Conservation (phyloP, 2,888 invertebrate species). For the Ochropacha duplaris region DNA sequence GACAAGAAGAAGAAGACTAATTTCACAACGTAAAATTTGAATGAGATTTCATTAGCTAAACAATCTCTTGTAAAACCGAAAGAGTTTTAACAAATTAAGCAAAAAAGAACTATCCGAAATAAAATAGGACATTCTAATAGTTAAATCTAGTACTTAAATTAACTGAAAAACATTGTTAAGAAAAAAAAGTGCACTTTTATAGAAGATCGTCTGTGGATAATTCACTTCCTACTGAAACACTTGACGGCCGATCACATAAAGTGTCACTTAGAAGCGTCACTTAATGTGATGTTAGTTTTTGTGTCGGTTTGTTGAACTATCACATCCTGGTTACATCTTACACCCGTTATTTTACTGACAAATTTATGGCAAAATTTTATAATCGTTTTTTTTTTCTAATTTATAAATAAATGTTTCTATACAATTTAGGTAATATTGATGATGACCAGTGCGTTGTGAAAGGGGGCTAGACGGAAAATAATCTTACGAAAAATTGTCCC, state of each 20-base stretch:
- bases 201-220: neutral
- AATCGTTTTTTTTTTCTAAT: too few relatives aligned
- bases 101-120: neutral
- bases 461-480: too few relatives aligned
- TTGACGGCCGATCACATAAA: neutral
- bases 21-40: too few relatives aligned
- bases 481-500: too few relatives aligned
- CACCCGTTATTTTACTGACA: neutral
- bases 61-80: too few relatives aligned
- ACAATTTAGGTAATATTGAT: too few relatives aligned
- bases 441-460: too few relatives aligned
- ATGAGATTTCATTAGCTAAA: too few relatives aligned
- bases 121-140: neutral
- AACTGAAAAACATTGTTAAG: neutral
- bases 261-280: neutral
- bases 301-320: neutral
- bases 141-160: neutral
- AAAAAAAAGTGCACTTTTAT: neutral
- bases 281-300: neutral
- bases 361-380: too few relatives aligned
- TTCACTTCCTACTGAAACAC: neutral
- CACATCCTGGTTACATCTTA: neutral
- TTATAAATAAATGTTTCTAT: too few relatives aligned
- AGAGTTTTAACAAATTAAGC: too few relatives aligned
- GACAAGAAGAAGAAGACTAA: too few relatives aligned